Evolutionary conservation across 2,113 vertebrate species (phyloP).

Genomic region (Pseudorasbora parva): DNA sequence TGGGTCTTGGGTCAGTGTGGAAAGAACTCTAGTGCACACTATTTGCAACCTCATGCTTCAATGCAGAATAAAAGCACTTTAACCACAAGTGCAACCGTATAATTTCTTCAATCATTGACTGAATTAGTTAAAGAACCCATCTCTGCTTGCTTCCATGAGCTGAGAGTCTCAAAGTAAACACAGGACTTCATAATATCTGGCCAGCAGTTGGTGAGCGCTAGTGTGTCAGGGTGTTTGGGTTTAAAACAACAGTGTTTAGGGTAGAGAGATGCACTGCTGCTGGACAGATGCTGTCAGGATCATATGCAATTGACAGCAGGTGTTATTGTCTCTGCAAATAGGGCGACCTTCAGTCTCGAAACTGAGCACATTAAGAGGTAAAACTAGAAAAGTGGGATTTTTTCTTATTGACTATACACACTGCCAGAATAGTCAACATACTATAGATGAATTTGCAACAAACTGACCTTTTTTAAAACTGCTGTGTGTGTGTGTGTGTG

Average conservation of each 20-base stretch:
- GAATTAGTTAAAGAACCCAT: conserved; percentile 18
- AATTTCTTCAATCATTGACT: conserved; percentile 45
- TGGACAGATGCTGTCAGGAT: conserved; percentile 4
- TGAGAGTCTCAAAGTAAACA: conserved; percentile 19
- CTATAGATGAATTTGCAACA: neutral
- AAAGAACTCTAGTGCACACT: neutral
- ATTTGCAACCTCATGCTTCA: conserved; percentile 30
- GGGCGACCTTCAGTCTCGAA: neutral
- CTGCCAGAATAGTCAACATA: neutral
- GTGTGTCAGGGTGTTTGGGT: conserved; percentile 45
- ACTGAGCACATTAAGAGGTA: conserved; percentile 9
- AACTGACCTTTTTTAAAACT: too few species aligned
- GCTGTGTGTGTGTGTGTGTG: too few species aligned
- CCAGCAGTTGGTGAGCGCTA: neutral
- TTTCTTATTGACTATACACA: conserved; percentile 25
- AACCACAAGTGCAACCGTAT: neutral
- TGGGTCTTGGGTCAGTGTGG: neutral
- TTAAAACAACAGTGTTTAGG: conserved; percentile 41
- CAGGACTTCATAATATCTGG: neutral
- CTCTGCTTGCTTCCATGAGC: conserved; percentile 9
- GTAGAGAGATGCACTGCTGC: neutral
- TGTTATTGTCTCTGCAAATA: conserved; percentile 43
- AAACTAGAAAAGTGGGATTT: conserved; percentile 31
- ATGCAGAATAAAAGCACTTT: conserved; percentile 32
- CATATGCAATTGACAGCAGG: neutral